phyloP scores from a whole-genome alignment of 2,888 invertebrate genomes.

The Invenusta paracnida region DNA sequence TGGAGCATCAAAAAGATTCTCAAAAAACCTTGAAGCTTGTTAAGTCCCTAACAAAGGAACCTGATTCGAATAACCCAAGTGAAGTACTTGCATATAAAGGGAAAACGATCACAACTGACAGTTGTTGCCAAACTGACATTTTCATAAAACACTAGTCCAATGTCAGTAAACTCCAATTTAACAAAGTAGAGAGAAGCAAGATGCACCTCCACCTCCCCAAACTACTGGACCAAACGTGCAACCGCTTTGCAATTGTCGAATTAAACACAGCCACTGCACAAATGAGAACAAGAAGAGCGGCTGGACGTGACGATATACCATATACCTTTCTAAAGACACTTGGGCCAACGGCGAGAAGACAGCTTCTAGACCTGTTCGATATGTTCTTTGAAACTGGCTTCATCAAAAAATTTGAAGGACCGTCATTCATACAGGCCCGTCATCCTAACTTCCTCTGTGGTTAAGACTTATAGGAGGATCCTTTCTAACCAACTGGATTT shows the following conservation, averaged over 20 bases:
- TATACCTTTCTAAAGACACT: neutral
- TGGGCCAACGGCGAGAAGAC: neutral
- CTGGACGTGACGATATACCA: neutral
- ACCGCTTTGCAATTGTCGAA: neutral
- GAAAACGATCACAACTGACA: neutral
- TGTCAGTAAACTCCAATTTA: neutral
- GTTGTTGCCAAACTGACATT: neutral
- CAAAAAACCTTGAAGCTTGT: neutral
- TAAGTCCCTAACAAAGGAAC: neutral
- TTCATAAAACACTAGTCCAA: neutral
- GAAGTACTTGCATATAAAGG: neutral
- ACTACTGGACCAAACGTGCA: neutral
- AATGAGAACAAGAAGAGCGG: neutral
- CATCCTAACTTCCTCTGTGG: neutral
- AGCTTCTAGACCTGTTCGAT: neutral
- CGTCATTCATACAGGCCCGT: neutral
- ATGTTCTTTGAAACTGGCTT: neutral
- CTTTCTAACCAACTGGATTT: neutral
- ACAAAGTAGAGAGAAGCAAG: neutral
- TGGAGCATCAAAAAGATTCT: neutral
- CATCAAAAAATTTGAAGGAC: neutral
- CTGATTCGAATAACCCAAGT: neutral
- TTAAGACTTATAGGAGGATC: neutral
- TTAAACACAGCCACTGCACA: neutral
- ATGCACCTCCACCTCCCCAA: neutral